Evolutionary conservation across 2,113 vertebrate genomes (phyloP), one percentile per base, ranked within the genome.

Genomic region (Anoura caudifer): DNA sequence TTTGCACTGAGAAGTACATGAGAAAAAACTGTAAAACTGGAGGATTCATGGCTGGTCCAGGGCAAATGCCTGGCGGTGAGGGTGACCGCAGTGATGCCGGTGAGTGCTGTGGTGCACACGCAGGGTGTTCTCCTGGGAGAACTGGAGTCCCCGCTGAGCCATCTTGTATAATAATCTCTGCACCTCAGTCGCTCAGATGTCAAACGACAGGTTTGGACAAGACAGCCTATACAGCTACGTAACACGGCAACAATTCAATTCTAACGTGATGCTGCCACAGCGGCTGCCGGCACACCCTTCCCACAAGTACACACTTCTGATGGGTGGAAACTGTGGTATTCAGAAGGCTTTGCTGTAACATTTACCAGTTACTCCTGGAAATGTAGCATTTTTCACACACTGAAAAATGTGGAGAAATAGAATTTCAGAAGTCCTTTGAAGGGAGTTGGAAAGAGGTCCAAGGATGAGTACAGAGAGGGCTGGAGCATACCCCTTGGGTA

Each of bases 21-120:
- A 69, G 86, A 61, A 19, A 61, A 20, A 87, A 22, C 83, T 1
- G 47, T 63, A 36, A 63, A 86, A 12, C 1, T 15, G 47, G 19
- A 54, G 65, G 63, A 41, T 24, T 15, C 7, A 43, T 0, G 5
- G 59, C 19, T 31, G n/a, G 54, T 16, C 26, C n/a, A 24, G 14
- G 33, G 67, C 9, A 5, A 59, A 2, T 0, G 5, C 31, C 3
- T 38, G n/a, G 45, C 2, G 36, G 63, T 26, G 38, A 76, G 12
- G 43, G 38, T 1, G 9, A 52, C 0, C 43, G 36, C 52, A 4
- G 47, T 19, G 65, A n/a, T 2, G n/a, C 1, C 26, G 59, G 72
- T 4, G 22, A 43, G n/a, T 3, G 9, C 19, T 5, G 2, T 3
- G 5, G 72, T 0, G 15, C 0, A 24, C 26, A 22, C 14, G 33